Percentiles rank a stretch among this genome's conserved stretches.
Evolutionary conservation across 2,113 vertebrate genomes (phyloP).

Genomic region (Embiotoca jacksoni): DNA sequence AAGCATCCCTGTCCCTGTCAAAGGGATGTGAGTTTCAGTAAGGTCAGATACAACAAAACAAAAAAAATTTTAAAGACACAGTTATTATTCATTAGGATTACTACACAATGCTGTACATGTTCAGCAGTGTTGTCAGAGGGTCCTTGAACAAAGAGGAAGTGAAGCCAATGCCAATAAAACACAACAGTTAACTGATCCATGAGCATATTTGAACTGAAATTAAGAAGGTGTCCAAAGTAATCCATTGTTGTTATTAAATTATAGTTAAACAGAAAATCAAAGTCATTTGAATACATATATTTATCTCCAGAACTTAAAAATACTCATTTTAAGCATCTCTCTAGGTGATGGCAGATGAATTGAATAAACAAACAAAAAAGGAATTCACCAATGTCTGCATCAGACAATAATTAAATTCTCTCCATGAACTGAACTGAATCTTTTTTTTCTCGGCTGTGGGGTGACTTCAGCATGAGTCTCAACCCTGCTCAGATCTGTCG

Average conservation of each 20-base stretch:
- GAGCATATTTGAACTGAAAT: not conserved
- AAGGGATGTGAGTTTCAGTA: too few species aligned
- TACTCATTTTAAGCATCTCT: too few species aligned
- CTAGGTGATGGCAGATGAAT: too few species aligned
- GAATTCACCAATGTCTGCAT: not conserved
- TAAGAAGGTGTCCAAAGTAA: not conserved
- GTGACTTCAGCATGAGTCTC: conserved; percentile 66
- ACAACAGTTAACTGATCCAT: not conserved
- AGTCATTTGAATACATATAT: too few species aligned
- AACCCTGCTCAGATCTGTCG: conserved; percentile 56
- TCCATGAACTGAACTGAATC: conserved; percentile 19
- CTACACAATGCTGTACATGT: not conserved
- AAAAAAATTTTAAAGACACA: too few species aligned
- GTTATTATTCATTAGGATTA: not conserved
- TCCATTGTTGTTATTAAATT: not conserved
- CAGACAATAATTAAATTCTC: conserved; percentile 21
- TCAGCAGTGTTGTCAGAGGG: not conserved
- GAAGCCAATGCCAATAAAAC: not conserved
- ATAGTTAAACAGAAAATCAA: too few species aligned
- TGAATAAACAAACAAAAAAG: too few species aligned
- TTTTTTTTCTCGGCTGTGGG: conserved; percentile 61
- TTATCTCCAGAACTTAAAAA: too few species aligned
- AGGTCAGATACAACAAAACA: too few species aligned
- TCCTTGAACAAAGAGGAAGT: too few species aligned
- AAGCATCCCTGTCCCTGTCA: too few species aligned